These are phyloP conservation scores for Papilio aristodemus DNA, from an alignment of 1,140 invertebrate species.

Conservation along the genomic window DNA sequence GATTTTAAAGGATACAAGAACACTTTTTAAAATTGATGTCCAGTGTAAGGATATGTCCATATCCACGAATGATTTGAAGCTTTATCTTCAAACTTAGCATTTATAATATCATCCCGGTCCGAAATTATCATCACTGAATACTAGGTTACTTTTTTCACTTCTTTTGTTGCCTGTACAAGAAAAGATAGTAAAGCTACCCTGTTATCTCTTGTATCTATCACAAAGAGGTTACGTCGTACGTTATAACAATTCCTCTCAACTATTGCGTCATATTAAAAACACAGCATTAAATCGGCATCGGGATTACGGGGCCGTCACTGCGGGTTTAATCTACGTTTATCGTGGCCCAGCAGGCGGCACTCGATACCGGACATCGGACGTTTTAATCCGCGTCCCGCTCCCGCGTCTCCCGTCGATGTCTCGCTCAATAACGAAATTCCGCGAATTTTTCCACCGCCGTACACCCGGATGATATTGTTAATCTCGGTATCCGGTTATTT, in stretches of 20 bases:
- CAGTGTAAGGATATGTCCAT: no score
- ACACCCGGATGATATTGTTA: conserved; percentile 32
- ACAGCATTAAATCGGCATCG: conserved; percentile 24
- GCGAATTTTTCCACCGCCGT: conserved; percentile 29
- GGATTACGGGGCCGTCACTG: conserved; percentile 38
- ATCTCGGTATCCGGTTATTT: conserved; percentile 21
- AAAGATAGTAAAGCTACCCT: no score
- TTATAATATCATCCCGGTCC: no score
- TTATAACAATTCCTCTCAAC: not conserved
- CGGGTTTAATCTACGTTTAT: conserved; percentile 54
- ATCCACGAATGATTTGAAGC: no score
- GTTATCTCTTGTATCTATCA: no score
- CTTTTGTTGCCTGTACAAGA: no score
- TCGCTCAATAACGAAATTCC: conserved; percentile 32
- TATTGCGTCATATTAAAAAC: conserved; percentile 37
- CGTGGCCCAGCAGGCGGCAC: conserved; percentile 37
- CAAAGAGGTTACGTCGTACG: no score
- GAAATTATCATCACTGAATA: no score
- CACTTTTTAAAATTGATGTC: no score
- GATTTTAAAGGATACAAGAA: no score
- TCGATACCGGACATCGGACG: conserved; percentile 40
- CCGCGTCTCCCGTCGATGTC: conserved; percentile 6
- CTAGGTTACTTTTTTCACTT: no score
- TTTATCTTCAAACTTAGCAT: no score
- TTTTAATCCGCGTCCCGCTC: conserved; percentile 41